Conservation (phyloP, 2,797 vertebrate species). For the Molossus molossus region DNA sequence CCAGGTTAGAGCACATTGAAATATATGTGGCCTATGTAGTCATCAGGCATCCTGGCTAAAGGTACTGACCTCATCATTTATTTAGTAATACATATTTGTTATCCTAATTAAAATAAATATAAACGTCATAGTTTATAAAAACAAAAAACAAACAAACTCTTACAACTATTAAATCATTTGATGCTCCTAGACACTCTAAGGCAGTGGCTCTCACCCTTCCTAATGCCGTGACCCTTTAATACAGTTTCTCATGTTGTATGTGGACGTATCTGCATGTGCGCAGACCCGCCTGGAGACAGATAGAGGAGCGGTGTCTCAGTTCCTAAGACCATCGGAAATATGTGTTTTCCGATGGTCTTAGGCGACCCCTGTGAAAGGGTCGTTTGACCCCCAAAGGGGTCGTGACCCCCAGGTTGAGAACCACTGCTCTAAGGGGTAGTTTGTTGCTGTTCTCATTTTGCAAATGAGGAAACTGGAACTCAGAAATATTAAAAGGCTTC, state of each 20-base stretch:
- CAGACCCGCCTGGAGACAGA: no score
- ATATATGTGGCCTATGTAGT: conserved; percentile 31
- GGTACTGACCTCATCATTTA: conserved; percentile 8
- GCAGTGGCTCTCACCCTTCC: no score
- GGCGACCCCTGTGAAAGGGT: no score
- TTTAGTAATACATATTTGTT: conserved; percentile 49
- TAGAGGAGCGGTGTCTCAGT: no score
- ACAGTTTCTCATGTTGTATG: no score
- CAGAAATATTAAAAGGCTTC: neutral
- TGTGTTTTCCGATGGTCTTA: no score
- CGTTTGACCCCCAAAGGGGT: no score
- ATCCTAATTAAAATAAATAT: conserved; percentile 27
- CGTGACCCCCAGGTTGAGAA: no score
- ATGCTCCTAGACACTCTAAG: neutral
- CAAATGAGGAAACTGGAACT: neutral
- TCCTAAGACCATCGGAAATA: no score
- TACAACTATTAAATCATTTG: neutral
- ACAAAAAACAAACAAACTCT: neutral
- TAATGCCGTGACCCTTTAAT: no score
- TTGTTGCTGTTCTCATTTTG: neutral
- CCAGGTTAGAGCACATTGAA: neutral
- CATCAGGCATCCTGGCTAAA: neutral
- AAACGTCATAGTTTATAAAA: neutral
- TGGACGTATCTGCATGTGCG: no score
- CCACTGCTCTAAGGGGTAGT: neutral